Conservation (phyloP, 2,888 invertebrate genomes). For the Tachina fera region DNA sequence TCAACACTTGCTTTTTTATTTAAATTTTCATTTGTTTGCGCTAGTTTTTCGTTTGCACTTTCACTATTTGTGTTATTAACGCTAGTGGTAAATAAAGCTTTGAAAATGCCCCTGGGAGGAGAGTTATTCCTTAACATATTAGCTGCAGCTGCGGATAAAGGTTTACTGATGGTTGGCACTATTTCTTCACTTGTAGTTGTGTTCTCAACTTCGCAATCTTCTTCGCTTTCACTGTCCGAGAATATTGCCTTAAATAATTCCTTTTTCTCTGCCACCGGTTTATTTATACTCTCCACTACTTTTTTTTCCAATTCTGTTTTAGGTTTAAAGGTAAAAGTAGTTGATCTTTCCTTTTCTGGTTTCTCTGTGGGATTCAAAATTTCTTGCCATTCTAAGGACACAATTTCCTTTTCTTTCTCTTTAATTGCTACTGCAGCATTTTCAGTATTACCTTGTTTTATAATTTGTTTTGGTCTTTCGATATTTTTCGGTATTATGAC, state of each 20-base stretch:
- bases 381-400: constrained; percentile 64
- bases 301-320: constrained; percentile 80
- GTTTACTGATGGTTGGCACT: constrained; percentile 56
- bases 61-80: not conserved
- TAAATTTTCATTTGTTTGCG: not conserved
- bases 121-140: constrained; percentile 87
- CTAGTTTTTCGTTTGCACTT: not conserved
- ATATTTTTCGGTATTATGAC: constrained; percentile 80
- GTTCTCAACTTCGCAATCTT: constrained; percentile 83
- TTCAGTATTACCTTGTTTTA: constrained; percentile 28
- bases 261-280: constrained; percentile 85
- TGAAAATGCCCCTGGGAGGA: constrained; percentile 89
- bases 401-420: not conserved
- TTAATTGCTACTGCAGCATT: not conserved
- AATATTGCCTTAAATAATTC: constrained; percentile 96
- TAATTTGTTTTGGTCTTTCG: constrained; percentile 71
- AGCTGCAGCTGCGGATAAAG: constrained; percentile 81
- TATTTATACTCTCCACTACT: constrained; percentile 77
- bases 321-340: constrained; percentile 74
- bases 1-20: not conserved
- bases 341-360: constrained; percentile 18
- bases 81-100: constrained; percentile 75
- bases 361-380: constrained; percentile 49
- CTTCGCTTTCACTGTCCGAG: constrained; percentile 89
- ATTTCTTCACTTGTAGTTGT: constrained; percentile 63